Conservation (phyloP, 2,888 invertebrate species). For the Noctua fimbriata region DNA sequence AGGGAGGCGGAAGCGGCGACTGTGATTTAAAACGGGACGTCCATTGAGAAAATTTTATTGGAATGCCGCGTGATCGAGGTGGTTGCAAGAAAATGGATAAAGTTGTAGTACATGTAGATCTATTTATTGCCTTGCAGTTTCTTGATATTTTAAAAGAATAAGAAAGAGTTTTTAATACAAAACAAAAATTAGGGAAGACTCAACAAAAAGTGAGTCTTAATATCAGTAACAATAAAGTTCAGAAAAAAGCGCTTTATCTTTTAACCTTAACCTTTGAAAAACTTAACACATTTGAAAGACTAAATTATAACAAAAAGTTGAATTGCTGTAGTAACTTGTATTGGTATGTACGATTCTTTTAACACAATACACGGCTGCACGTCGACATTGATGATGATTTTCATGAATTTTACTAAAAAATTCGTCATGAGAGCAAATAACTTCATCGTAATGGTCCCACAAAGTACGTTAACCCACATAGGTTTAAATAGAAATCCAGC, state of each 20-base stretch:
- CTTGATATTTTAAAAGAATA: neutral
- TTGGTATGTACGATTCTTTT: neutral
- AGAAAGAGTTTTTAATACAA: neutral
- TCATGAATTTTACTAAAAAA: neutral
- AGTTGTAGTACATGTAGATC: neutral
- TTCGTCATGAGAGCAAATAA: slow-evolving; percentile 2
- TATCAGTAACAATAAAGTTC: neutral
- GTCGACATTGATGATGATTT: neutral
- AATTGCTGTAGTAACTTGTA: neutral
- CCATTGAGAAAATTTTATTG: slow-evolving; percentile 57
- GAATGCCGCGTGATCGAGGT: slow-evolving; percentile 30
- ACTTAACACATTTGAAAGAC: neutral
- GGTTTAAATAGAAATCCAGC: slow-evolving; percentile 35
- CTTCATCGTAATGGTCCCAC: neutral
- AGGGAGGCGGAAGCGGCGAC: slow-evolving; percentile 36
- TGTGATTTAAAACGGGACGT: slow-evolving; percentile 60
- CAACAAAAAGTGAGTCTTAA: neutral
- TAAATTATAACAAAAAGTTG: neutral
- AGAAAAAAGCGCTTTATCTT: neutral
- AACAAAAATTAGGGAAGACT: neutral
- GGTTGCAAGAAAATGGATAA: slow-evolving; percentile 39
- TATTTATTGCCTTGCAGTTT: neutral
- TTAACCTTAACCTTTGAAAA: neutral
- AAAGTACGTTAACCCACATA: slow-evolving; percentile 2
- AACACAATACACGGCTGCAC: neutral